Evolutionary conservation across 2,113 vertebrate genomes (phyloP), one percentile per base, ranked within the genome.

Genomic region (Naja naja): DNA sequence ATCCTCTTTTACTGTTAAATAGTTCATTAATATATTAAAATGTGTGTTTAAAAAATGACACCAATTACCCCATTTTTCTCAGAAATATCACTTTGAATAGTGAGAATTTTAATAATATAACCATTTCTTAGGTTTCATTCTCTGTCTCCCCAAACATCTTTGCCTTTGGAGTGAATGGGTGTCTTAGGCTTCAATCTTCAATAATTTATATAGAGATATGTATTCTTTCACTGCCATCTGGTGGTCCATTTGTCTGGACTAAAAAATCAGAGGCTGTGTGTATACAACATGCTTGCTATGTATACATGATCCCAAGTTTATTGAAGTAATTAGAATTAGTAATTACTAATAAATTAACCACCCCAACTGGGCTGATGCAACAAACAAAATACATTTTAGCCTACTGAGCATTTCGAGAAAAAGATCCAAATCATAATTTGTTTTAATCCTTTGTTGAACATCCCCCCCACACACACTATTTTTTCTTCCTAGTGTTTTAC

Each of bases 221-320:
- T 89, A 1, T 93, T 94, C 95, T 81, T 95, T 47, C 69, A 92
- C 93, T 94, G 95, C 96, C 96, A 96, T 60, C 97, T 95, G 49
- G 91, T 92, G 97, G 95, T 8, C 0, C 20, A 0, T 16, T 6
- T 5, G 55, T 45, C 74, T 58, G 7, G 64, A 85, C n/a, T 39
- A 5, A 9, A 4, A 34, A 74, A 74, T 64, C 60, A 74, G 69
- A 74, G 5, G 69, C n/a, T 34, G 27, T 3, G 1, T n/a, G 58
- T 64, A 30, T 64, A 12, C 25, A 64, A 64, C 11, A n/a, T n/a
- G 4, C 11, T 64, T 64, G 58, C 58, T 11, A 64, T 64, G 27
- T 64, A 30, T 64, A 64, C 27, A 30, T 64, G 27, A 64, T 12
- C 27, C 60, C 11, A 30, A 30, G 1, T 14, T 30, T 64, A 64